Conservation (phyloP, 2,113 vertebrate genomes). For the Hippocampus guttulatus region DNA sequence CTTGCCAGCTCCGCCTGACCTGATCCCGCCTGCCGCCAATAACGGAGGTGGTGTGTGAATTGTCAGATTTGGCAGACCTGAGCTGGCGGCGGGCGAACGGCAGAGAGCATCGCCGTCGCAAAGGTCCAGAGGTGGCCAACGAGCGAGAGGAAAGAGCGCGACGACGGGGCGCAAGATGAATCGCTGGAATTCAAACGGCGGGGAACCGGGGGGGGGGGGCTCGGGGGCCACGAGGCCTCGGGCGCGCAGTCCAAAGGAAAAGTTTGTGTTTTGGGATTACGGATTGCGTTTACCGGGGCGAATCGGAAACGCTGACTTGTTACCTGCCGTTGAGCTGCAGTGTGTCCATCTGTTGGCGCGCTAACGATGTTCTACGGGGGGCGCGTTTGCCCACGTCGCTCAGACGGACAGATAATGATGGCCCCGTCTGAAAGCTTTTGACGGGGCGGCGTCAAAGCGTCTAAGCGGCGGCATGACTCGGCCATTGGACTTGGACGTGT, state of each 20-base stretch:
- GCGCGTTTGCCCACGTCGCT: constrained; percentile 57
- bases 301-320: constrained; percentile 23
- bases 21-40: constrained; percentile 56
- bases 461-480: constrained; percentile 21
- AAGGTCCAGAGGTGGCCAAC: constrained; percentile 37
- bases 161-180: constrained; percentile 36
- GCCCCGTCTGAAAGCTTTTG: constrained; percentile 37
- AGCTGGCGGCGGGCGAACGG: constrained; percentile 46
- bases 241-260: constrained; percentile 14
- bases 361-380: constrained; percentile 64
- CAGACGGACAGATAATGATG: constrained; percentile 55
- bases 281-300: constrained; percentile 5
- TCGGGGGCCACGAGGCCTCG: no score
- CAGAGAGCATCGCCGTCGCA: constrained; percentile 45
- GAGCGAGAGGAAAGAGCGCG: constrained; percentile 26
- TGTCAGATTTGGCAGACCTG: constrained; percentile 58
- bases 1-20: constrained; percentile 32
- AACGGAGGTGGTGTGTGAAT: constrained; percentile 55
- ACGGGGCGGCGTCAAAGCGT: constrained; percentile 14
- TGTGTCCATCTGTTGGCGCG: constrained; percentile 57
- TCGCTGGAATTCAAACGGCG: constrained; percentile 10
- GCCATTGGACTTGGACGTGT: constrained; percentile 26
- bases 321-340: constrained; percentile 49
- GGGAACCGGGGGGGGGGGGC: no score
- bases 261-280: constrained; percentile 9